Evolutionary conservation across 35 echinoderm and acorn worm species (phyloP).

Genomic region (Patiria miniata): DNA sequence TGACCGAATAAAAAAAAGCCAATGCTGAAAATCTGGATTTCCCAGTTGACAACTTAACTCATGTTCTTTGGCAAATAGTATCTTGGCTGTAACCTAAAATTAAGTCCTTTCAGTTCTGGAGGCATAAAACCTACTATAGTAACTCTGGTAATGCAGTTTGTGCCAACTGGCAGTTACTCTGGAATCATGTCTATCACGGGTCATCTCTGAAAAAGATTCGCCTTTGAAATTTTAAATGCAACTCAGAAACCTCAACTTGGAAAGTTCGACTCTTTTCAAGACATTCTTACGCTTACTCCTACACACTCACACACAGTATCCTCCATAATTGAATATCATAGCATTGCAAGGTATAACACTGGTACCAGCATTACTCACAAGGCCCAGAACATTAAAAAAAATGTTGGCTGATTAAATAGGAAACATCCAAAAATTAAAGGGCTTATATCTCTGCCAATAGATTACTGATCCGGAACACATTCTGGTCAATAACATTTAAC

Average conservation of each 20-base stretch:
- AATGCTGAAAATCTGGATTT: too few species aligned
- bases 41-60: background rate
- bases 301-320: background rate
- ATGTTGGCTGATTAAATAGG: background rate
- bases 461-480: background rate
- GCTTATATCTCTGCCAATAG: conserved; percentile 1
- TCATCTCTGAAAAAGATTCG: background rate
- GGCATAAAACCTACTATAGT: conserved; percentile 1
- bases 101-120: background rate
- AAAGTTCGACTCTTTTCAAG: background rate
- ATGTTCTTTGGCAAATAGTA: background rate
- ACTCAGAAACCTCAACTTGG: background rate
- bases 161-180: background rate
- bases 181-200: background rate
- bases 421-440: conserved; percentile 2
- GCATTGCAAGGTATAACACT: conserved; percentile 1
- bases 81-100: conserved; percentile 2
- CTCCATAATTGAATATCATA: background rate
- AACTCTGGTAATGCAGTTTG: conserved; percentile 1
- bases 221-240: background rate
- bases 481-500: background rate
- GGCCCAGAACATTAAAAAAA: background rate
- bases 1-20: too few species aligned
- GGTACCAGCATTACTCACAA: background rate
- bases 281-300: conserved; percentile 2